Conservation (phyloP, 2,113 vertebrate species). For the Struthidea cinerea region DNA sequence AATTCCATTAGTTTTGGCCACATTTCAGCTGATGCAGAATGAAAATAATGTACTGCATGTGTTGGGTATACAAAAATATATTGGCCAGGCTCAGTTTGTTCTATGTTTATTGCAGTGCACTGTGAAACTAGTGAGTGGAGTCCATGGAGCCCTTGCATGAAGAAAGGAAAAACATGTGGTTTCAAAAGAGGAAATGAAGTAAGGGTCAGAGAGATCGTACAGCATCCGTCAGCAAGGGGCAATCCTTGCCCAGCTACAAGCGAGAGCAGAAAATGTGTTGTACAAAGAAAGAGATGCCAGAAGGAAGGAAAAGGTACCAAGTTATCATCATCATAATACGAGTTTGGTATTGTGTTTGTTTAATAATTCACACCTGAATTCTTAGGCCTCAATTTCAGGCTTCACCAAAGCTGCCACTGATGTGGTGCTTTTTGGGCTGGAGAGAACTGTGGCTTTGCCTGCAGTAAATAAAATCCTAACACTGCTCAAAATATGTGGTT, state of each 20-base stretch:
- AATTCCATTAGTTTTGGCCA: not conserved
- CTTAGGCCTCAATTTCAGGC: not conserved
- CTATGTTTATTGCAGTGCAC: constrained; percentile 82
- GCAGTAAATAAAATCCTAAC: constrained; percentile 21
- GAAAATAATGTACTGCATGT: not conserved
- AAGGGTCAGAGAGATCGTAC: constrained; percentile 83
- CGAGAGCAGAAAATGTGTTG: constrained; percentile 88
- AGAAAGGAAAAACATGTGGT: constrained; percentile 88
- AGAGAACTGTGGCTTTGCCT: not conserved
- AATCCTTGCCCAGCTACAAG: constrained; percentile 82
- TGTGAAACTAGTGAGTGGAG: constrained; percentile 91
- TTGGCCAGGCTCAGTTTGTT: constrained; percentile 5
- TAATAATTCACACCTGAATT: not conserved
- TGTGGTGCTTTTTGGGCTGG: not conserved
- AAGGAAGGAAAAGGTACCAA: constrained; percentile 81
- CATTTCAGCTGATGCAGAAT: not conserved
- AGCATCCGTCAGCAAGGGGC: constrained; percentile 83
- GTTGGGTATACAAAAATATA: not conserved
- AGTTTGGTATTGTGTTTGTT: constrained; percentile 35
- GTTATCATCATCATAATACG: constrained; percentile 1
- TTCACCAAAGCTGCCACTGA: not conserved
- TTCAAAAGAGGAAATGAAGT: constrained; percentile 92
- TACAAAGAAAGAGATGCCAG: constrained; percentile 87
- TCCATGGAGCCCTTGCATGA: constrained; percentile 87
- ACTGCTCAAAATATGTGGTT: not conserved